Percentiles rank a stretch among this genome's conserved stretches.
These are phyloP conservation scores for Takifugu bimaculatus DNA, from an alignment of 2,113 vertebrate genomes.

Conservation along the genomic window DNA sequence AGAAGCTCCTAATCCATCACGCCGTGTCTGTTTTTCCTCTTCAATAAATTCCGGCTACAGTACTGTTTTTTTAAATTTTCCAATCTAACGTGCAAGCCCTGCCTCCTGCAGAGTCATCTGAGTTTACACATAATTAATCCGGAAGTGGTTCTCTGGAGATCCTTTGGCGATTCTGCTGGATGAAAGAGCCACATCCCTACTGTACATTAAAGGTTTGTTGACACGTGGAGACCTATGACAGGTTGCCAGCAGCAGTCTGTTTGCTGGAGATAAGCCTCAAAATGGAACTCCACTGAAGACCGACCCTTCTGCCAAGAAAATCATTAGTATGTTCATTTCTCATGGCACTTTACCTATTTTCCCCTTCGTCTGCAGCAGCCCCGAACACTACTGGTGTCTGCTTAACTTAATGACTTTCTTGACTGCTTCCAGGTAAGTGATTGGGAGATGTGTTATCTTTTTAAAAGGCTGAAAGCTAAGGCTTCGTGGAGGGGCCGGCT, in stretches of 20 bases:
- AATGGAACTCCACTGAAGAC: slow-evolving; percentile 34
- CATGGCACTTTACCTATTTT: slow-evolving; percentile 52
- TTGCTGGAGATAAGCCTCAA: slow-evolving; percentile 57
- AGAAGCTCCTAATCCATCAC: no score
- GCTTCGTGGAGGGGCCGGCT: slow-evolving; percentile 26
- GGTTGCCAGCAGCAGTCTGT: slow-evolving; percentile 45
- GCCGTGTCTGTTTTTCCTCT: no score
- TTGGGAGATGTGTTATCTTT: slow-evolving; percentile 52
- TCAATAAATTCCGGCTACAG: no score
- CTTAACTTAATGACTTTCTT: slow-evolving; percentile 63
- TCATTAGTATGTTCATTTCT: slow-evolving; percentile 65
- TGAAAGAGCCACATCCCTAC: slow-evolving; percentile 18
- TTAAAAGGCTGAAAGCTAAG: slow-evolving; percentile 52
- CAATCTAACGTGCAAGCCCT: no score
- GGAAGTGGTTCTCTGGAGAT: no score
- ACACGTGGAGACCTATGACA: slow-evolving; percentile 34
- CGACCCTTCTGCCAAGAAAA: slow-evolving; percentile 47
- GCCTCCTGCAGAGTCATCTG: no score
- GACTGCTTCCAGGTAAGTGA: slow-evolving; percentile 58
- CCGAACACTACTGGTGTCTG: slow-evolving; percentile 40
- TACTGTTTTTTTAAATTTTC: background rate
- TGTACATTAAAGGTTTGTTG: slow-evolving; percentile 41
- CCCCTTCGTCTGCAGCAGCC: slow-evolving; percentile 31
- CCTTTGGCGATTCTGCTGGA: no score
- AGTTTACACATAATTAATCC: no score